These are phyloP conservation scores for Physocephala rufipes DNA, from an alignment of 2,888 invertebrate species.

Conservation along the genomic window DNA sequence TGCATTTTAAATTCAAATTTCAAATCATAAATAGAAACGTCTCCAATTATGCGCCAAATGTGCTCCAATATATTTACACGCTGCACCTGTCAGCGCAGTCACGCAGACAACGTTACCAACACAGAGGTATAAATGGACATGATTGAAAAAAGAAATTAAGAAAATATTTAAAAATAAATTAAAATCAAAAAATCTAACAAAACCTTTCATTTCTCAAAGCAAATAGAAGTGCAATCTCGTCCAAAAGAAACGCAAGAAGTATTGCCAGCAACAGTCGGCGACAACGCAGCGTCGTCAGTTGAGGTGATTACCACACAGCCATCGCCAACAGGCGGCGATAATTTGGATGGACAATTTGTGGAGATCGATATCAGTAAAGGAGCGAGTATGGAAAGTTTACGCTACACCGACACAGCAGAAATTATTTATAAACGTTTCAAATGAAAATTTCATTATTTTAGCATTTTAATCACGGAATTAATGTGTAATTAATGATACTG, in stretches of 20 bases:
- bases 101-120: background rate
- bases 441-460: background rate
- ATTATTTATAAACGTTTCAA: slow-evolving; percentile 23
- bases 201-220: no score
- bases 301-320: background rate
- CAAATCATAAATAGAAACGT: background rate
- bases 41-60: slow-evolving; percentile 18
- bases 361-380: slow-evolving; percentile 16
- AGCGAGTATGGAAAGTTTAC: background rate
- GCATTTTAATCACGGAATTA: background rate
- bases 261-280: background rate
- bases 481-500: background rate
- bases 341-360: background rate
- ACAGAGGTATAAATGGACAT: no score
- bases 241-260: background rate
- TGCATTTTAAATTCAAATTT: slow-evolving; percentile 1
- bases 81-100: slow-evolving; percentile 9
- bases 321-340: slow-evolving; percentile 17
- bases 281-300: background rate
- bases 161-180: background rate
- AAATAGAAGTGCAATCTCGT: no score
- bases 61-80: slow-evolving; percentile 16
- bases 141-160: background rate
- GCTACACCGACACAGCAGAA: slow-evolving; percentile 27
- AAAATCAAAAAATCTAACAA: no score